phyloP scores from a whole-genome alignment of 2,888 invertebrate species.

The Pharmacophagus antenor region DNA sequence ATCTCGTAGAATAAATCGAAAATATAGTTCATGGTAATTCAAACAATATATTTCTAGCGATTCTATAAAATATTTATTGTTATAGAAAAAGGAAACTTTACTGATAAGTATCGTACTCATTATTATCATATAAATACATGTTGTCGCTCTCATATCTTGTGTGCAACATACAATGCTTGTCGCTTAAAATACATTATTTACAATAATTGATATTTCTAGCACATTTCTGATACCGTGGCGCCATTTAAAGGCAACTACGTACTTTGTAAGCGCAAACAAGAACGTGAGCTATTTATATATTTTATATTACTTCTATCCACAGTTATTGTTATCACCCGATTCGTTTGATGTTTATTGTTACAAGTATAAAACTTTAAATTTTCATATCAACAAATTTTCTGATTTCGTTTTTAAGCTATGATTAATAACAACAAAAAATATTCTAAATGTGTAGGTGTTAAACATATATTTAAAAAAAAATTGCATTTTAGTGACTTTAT shows the following conservation, averaged over 20 bases:
- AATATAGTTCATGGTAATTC: too few relatives aligned
- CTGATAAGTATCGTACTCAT: neutral
- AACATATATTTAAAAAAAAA: too few relatives aligned
- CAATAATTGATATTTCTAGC: constrained; percentile 57
- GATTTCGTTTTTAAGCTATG: too few relatives aligned
- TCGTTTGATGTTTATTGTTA: neutral
- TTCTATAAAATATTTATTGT: neutral
- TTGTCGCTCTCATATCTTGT: constrained; percentile 19
- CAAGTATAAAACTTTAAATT: neutral
- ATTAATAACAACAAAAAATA: too few relatives aligned
- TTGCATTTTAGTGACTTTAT: too few relatives aligned
- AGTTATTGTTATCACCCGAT: constrained; percentile 26
- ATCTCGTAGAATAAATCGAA: too few relatives aligned
- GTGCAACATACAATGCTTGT: constrained; percentile 38
- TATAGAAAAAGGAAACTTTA: neutral
- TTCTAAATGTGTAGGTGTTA: too few relatives aligned
- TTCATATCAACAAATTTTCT: too few relatives aligned
- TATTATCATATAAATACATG: constrained; percentile 10
- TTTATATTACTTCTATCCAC: constrained; percentile 48
- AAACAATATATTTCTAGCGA: too few relatives aligned
- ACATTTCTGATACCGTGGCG: constrained; percentile 57
- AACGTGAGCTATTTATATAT: constrained; percentile 55
- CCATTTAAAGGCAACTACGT: constrained; percentile 41
- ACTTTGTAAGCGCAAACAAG: constrained; percentile 39
- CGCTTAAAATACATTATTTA: constrained; percentile 44